A percentile compares a stretch with the other conserved stretches of the same genome.
These are phyloP conservation scores for Nephrotoma appendiculata DNA, from an alignment of 2,888 invertebrate species.

Conservation along the genomic window DNA sequence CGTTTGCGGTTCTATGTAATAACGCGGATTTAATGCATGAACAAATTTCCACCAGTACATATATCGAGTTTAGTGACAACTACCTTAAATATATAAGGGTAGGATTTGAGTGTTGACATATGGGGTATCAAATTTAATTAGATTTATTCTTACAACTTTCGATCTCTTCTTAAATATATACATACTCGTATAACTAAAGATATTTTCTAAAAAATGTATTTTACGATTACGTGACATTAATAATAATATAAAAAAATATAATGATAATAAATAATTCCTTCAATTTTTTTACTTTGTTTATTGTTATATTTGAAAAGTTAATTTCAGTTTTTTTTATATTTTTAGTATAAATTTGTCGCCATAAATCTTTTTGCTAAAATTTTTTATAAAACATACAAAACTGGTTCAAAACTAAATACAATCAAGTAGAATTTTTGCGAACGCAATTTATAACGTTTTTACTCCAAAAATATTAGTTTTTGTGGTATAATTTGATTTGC, in stretches of 20 bases:
- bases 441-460: background rate
- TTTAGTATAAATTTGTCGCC: background rate
- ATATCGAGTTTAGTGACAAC: no score
- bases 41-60: background rate
- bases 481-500: background rate
- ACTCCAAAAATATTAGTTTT: background rate
- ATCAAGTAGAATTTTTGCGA: background rate
- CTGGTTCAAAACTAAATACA: background rate
- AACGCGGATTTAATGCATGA: background rate
- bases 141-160: background rate
- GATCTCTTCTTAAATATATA: background rate
- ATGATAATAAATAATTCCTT: background rate
- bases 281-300: background rate
- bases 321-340: background rate
- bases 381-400: background rate
- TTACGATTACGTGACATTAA: background rate
- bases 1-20: background rate
- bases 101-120: background rate
- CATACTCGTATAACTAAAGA: background rate
- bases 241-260: background rate
- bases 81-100: background rate
- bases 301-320: background rate
- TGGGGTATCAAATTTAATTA: background rate
- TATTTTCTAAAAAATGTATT: background rate
- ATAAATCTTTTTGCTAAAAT: background rate